These are phyloP conservation scores for Argya squamiceps DNA, from an alignment of 2,797 vertebrate species.

Conservation along the genomic window DNA sequence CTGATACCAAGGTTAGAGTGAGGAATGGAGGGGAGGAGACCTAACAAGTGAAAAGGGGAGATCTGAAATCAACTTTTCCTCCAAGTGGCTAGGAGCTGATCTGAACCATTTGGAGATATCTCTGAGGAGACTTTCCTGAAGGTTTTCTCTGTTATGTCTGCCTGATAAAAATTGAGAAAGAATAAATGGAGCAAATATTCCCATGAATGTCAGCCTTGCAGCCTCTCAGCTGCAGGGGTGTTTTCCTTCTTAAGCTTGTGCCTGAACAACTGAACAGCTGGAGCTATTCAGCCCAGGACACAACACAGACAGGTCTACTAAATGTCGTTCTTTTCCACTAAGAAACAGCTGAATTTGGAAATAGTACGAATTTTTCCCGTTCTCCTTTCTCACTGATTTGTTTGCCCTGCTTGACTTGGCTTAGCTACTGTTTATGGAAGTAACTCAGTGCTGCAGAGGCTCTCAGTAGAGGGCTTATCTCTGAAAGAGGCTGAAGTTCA, in stretches of 20 bases:
- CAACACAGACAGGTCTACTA: neutral
- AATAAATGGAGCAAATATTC: neutral
- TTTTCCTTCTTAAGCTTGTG: neutral
- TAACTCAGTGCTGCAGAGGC: neutral
- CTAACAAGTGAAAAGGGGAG: accelerated
- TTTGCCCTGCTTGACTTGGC: neutral
- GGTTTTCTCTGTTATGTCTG: neutral
- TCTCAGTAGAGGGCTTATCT: neutral
- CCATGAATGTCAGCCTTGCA: neutral
- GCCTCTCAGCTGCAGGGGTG: neutral
- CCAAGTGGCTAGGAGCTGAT: neutral
- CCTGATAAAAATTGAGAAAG: neutral
- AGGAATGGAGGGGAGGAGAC: neutral
- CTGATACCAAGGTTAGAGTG: neutral
- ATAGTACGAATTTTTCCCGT: neutral
- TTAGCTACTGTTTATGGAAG: neutral
- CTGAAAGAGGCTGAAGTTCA: neutral
- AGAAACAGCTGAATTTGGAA: neutral
- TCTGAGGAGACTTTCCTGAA: neutral
- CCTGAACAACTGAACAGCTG: neutral
- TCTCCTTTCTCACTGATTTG: neutral
- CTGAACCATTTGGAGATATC: neutral
- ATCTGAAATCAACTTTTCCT: neutral
- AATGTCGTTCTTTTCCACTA: neutral
- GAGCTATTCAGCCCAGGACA: neutral